Evolutionary conservation across 2,113 vertebrate species (phyloP).

Genomic region (Rhabdomys dilectus): DNA sequence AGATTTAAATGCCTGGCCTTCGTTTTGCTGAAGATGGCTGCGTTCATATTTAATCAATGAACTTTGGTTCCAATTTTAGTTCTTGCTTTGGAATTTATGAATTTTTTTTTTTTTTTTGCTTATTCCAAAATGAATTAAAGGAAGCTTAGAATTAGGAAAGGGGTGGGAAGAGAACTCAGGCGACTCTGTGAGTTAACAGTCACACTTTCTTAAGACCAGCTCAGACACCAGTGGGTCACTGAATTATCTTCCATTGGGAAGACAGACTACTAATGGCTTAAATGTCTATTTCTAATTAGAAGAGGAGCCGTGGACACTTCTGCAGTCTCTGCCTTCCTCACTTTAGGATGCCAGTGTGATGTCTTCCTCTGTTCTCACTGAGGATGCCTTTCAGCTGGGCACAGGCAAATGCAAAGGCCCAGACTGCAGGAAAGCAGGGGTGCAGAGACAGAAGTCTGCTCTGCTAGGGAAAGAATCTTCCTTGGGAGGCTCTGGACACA

Average conservation of each 20-base stretch:
- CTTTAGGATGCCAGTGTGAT: background rate
- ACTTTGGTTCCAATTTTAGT: conserved; percentile 66
- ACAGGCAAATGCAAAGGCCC: background rate
- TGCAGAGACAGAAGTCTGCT: background rate
- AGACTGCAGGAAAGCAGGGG: background rate
- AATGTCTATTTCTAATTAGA: background rate
- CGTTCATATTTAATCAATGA: conserved; percentile 72
- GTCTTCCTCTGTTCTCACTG: background rate
- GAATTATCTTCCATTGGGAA: background rate
- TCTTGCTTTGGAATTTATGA: conserved; percentile 70
- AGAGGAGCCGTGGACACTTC: background rate
- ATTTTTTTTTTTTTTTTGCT: conserved; percentile 61
- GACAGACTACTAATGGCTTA: background rate
- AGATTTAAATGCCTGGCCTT: conserved; percentile 66
- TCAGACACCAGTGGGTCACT: background rate
- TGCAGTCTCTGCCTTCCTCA: background rate
- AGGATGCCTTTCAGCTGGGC: background rate
- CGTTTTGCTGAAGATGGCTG: conserved; percentile 64
- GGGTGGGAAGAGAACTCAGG: background rate
- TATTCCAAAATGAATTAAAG: conserved; percentile 74
- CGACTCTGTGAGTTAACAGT: conserved; percentile 54
- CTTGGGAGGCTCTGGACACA: too few species aligned
- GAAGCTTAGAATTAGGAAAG: conserved; percentile 44
- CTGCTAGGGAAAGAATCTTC: background rate
- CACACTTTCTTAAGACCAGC: conserved; percentile 26